phyloP scores from a whole-genome alignment of 2,888 invertebrate genomes.

The Tetragonisca angustula region DNA sequence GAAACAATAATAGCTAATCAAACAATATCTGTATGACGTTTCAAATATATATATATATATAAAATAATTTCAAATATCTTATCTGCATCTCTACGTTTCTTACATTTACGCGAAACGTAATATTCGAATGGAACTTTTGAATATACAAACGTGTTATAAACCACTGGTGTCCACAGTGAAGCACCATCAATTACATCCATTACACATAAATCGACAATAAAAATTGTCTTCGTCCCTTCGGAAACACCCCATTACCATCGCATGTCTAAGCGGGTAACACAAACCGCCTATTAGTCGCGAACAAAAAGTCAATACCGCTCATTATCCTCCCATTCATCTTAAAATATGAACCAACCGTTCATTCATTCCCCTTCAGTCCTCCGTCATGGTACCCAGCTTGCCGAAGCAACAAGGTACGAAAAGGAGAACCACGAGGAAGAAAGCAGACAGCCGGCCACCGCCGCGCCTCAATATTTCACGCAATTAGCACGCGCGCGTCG shows the following conservation, averaged over 20 bases:
- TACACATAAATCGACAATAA: neutral
- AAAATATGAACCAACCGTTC: neutral
- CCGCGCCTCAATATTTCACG: constrained; percentile 43
- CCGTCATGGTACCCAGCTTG: neutral
- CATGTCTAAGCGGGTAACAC: neutral
- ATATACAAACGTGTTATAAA: neutral
- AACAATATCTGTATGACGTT: neutral
- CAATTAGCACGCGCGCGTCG: constrained; percentile 54
- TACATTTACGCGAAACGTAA: no score
- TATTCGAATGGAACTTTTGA: no score
- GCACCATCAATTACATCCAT: neutral
- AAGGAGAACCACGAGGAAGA: constrained; percentile 1
- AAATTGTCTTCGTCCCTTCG: neutral
- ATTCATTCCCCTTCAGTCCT: neutral
- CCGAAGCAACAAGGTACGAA: neutral
- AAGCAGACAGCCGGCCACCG: constrained; percentile 37
- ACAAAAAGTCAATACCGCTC: constrained; percentile 9
- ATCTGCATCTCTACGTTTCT: no score
- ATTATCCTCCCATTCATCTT: constrained; percentile 10
- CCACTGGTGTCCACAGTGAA: neutral
- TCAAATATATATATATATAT: neutral
- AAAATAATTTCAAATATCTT: no score
- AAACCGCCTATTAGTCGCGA: neutral
- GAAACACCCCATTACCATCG: neutral
- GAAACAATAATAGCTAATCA: neutral